Conservation (phyloP, 2,888 invertebrate genomes). For the Acrobeloides nanus region DNA sequence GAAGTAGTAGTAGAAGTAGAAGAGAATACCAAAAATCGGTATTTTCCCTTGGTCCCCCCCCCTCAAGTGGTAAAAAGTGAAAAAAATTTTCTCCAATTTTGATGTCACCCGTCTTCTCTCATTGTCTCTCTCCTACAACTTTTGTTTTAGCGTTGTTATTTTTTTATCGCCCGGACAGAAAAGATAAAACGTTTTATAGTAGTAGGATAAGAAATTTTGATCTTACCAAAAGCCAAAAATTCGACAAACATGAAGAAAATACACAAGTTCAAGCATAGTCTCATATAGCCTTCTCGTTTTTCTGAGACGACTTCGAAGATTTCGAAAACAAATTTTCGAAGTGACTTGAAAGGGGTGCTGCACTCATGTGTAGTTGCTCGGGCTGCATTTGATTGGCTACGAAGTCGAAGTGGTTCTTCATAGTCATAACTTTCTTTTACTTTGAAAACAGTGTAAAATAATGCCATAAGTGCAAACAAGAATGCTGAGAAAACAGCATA, state of each 20-base stretch:
- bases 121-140: too few relatives aligned
- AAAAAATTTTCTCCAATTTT: neutral
- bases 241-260: slow-evolving; percentile 43
- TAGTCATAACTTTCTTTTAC: slow-evolving; percentile 13
- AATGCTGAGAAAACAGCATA: too few relatives aligned
- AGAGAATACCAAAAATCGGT: neutral
- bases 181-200: too few relatives aligned
- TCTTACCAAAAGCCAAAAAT: slow-evolving; percentile 37
- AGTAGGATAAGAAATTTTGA: neutral
- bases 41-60: too few relatives aligned
- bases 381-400: neutral
- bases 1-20: neutral
- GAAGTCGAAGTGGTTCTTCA: neutral
- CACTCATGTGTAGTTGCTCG: slow-evolving; percentile 3
- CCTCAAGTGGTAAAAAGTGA: too few relatives aligned
- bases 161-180: too few relatives aligned
- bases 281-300: slow-evolving; percentile 35
- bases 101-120: too few relatives aligned
- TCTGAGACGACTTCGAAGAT: slow-evolving; percentile 28
- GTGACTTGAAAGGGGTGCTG: too few relatives aligned
- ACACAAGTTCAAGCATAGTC: slow-evolving; percentile 39
- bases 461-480: slow-evolving; percentile 26
- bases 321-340: slow-evolving; percentile 11
- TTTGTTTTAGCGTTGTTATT: too few relatives aligned
- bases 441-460: slow-evolving; percentile 31